Evolutionary conservation across 2,888 invertebrate species (phyloP).

Genomic region (Synergus umbraculus): DNA sequence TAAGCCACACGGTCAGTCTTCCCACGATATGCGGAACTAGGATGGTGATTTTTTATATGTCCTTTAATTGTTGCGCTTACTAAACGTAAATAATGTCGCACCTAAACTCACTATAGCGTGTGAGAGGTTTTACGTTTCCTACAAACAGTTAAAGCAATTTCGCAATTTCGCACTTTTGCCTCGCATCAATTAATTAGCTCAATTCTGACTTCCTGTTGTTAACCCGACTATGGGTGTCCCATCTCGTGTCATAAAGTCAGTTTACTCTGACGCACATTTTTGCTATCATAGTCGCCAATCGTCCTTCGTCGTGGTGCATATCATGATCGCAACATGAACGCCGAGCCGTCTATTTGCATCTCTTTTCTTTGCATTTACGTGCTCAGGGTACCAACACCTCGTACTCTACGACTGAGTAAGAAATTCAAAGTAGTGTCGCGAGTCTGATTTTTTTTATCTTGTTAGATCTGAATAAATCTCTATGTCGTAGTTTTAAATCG

Average conservation of each 20-base stretch:
- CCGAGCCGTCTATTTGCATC: constrained; percentile 71
- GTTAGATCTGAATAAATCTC: constrained; percentile 10
- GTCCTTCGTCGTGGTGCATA: constrained; percentile 49
- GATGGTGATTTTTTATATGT: neutral
- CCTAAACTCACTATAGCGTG: constrained; percentile 32
- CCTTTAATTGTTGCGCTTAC: constrained; percentile 25
- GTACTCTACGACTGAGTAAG: constrained; percentile 45
- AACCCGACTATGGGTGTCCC: constrained; percentile 35
- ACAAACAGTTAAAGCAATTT: constrained; percentile 46
- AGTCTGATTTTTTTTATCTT: constrained; percentile 4
- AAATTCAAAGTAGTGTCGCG: constrained; percentile 26
- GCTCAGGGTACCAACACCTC: constrained; percentile 58
- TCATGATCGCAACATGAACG: constrained; percentile 61
- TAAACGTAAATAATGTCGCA: neutral
- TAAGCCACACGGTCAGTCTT: constrained; percentile 11
- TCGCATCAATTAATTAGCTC: constrained; percentile 71
- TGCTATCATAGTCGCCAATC: constrained; percentile 59
- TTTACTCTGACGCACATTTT: constrained; percentile 52
- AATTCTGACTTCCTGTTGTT: constrained; percentile 73
- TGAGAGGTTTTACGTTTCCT: constrained; percentile 59
- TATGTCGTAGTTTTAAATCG: constrained; percentile 1
- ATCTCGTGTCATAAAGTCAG: constrained; percentile 40
- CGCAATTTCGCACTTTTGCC: constrained; percentile 65
- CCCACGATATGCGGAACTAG: constrained; percentile 33
- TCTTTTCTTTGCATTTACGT: constrained; percentile 73